Percentiles rank a stretch among this genome's conserved stretches.
phyloP scores from a whole-genome alignment of 2,797 vertebrate species.

The Chlorospingus flavigularis region DNA sequence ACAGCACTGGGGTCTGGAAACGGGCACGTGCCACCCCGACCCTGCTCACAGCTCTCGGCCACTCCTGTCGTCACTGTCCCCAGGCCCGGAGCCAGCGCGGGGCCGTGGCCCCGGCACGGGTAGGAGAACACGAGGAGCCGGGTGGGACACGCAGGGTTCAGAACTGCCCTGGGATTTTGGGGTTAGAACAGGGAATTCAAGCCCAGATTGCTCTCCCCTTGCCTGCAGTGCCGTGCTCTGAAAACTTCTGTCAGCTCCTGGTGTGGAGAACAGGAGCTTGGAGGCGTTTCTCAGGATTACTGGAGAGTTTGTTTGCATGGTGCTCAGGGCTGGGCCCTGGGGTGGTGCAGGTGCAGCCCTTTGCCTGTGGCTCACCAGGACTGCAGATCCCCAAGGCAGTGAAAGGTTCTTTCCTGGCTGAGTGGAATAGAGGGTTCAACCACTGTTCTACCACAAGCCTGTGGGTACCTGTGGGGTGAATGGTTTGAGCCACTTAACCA shows the following conservation, averaged over 20 bases:
- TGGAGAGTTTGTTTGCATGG: neutral
- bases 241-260: neutral
- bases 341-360: neutral
- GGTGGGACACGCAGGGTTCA: neutral
- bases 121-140: neutral
- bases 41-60: neutral
- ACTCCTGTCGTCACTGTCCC: neutral
- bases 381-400: neutral
- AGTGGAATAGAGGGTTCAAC: neutral
- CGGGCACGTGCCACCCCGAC: neutral
- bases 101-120: accelerated
- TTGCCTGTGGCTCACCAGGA: neutral
- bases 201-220: neutral
- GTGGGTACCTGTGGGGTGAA: neutral
- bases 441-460: neutral
- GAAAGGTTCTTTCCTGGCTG: neutral
- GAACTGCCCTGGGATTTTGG: neutral
- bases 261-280: neutral
- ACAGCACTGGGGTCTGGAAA: neutral
- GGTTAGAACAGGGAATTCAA: neutral
- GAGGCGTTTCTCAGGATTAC: neutral
- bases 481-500: neutral
- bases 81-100: neutral
- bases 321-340: neutral
- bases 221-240: neutral